A percentile compares a stretch with the other conserved stretches of the same genome.
Conservation (phyloP, 2,797 vertebrate genomes). For the Sebastes iracundus region DNA sequence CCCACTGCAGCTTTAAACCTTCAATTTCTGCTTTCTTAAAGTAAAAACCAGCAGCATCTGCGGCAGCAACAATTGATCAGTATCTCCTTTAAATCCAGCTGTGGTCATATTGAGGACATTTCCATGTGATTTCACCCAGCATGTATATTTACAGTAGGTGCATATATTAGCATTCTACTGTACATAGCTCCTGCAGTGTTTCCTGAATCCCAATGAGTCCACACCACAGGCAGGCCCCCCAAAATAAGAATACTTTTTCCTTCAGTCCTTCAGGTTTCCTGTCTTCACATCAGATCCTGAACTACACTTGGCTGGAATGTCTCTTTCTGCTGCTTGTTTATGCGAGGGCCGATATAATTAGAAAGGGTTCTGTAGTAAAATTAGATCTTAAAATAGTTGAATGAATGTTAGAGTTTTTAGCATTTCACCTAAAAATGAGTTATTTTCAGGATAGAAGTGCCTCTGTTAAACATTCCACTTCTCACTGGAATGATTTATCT, state of each 20-base stretch:
- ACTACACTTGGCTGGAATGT: not conserved
- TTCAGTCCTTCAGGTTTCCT: slow-evolving; percentile 11
- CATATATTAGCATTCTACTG: slow-evolving; percentile 17
- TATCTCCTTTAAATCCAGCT: slow-evolving; percentile 5
- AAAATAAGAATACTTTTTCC: not conserved
- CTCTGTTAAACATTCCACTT: not conserved
- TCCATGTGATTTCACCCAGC: not conserved
- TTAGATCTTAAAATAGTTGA: not conserved
- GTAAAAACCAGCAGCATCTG: not conserved
- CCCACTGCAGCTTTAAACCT: not conserved
- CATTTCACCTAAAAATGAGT: not conserved
- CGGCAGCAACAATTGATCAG: not conserved
- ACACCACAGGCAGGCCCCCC: not conserved
- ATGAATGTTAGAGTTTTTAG: not conserved
- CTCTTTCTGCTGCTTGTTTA: not conserved
- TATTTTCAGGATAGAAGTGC: not conserved
- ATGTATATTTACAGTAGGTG: not conserved
- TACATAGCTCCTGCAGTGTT: slow-evolving; percentile 3
- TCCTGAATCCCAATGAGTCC: slow-evolving; percentile 30
- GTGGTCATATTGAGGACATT: not conserved
- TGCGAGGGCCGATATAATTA: not conserved
- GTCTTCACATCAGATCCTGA: slow-evolving; percentile 3
- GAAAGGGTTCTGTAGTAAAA: not conserved
- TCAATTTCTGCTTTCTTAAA: not conserved
- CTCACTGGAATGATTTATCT: not conserved